Conservation (phyloP, 2,113 vertebrate species). For the Symphodus melops region DNA sequence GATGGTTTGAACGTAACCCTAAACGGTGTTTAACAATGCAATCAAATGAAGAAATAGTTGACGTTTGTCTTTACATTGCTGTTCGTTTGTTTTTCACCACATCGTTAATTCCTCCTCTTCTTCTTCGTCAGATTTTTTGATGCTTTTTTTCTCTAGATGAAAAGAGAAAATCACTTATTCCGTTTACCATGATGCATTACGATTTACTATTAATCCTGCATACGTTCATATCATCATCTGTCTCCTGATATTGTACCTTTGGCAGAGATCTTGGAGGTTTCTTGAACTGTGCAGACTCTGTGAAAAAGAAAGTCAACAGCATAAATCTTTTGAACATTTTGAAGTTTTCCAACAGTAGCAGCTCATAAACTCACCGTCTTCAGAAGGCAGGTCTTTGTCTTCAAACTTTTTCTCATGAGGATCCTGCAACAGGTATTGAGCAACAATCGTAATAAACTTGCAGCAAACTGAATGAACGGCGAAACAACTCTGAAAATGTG, state of each 20-base stretch:
- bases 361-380: constrained; percentile 70
- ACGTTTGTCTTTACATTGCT: constrained; percentile 4
- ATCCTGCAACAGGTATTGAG: constrained; percentile 46
- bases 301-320: constrained; percentile 25
- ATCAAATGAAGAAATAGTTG: neutral
- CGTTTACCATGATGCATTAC: neutral
- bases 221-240: neutral
- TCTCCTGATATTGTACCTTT: constrained; percentile 67
- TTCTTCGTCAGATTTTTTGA: constrained; percentile 58
- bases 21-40: neutral
- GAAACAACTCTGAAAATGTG: neutral
- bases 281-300: constrained; percentile 85
- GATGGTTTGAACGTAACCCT: constrained; percentile 4
- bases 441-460: constrained; percentile 6
- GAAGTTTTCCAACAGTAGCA: neutral
- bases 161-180: neutral
- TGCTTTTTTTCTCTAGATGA: constrained; percentile 52
- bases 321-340: neutral
- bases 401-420: neutral
- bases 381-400: constrained; percentile 69
- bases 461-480: neutral
- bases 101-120: constrained; percentile 60
- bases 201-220: neutral
- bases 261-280: constrained; percentile 57
- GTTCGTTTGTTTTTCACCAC: neutral